Conservation (phyloP, 2,113 vertebrate genomes). For the Elgaria multicarinata region DNA sequence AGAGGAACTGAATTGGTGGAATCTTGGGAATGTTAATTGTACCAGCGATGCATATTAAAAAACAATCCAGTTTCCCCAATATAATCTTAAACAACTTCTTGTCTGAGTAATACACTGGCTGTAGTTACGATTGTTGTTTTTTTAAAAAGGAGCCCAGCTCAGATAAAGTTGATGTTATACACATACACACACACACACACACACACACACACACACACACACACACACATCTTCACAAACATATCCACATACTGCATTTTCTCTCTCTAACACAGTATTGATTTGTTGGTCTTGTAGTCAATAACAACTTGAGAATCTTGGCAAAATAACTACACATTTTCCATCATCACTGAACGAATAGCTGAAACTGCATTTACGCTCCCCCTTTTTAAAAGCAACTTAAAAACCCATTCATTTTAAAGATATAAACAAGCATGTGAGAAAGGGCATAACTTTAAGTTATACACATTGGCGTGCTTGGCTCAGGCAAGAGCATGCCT, state of each 20-base stretch:
- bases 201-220: too few relatives aligned
- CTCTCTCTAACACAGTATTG: not conserved
- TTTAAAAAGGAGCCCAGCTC: not conserved
- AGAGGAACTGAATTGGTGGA: not conserved
- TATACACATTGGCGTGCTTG: not conserved
- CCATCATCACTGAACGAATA: not conserved
- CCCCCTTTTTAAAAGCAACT: not conserved
- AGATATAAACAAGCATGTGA: constrained; percentile 1
- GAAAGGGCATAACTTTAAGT: not conserved
- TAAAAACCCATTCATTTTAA: not conserved
- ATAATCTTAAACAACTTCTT: not conserved
- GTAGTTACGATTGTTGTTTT: not conserved
- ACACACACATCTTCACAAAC: not conserved
- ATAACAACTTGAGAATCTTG: constrained; percentile 11
- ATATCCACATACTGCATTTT: not conserved
- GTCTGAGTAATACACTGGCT: not conserved
- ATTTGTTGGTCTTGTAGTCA: constrained; percentile 8
- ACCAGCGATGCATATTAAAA: not conserved
- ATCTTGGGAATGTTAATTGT: not conserved
- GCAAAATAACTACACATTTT: constrained; percentile 21
- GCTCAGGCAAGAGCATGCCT: not conserved
- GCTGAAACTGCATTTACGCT: constrained; percentile 7
- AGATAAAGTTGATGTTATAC: not conserved
- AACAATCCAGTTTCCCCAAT: not conserved
- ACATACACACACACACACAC: too few relatives aligned